A percentile compares a stretch with the other conserved stretches of the same genome.
Conservation (phyloP, 2,888 invertebrate genomes). For the Ctenicera cuprea region DNA sequence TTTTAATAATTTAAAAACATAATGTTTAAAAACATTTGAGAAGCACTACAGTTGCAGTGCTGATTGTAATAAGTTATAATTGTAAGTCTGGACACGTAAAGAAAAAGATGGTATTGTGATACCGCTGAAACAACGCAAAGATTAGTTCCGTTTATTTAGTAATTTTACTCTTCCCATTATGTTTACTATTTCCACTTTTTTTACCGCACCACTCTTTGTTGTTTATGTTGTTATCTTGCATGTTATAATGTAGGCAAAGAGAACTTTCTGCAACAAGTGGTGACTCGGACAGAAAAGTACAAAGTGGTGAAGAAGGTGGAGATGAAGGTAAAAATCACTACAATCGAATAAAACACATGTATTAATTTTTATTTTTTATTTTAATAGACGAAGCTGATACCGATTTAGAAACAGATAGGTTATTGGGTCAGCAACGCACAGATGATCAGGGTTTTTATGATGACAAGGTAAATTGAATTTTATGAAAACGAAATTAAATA, state of each 20-base stretch:
- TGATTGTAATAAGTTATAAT: slow-evolving; percentile 7
- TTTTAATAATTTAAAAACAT: too few species aligned
- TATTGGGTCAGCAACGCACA: slow-evolving; percentile 95
- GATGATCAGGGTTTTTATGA: slow-evolving; percentile 95
- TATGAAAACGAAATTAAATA: neutral
- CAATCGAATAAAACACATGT: neutral
- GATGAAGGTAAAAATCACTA: slow-evolving; percentile 65
- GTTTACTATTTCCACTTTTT: neutral
- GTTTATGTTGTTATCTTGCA: neutral
- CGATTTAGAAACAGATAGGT: slow-evolving; percentile 96
- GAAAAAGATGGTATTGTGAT: neutral
- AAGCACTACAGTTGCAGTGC: neutral
- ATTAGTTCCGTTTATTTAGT: too few species aligned
- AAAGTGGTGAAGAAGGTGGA: slow-evolving; percentile 81
- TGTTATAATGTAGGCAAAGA: slow-evolving; percentile 73
- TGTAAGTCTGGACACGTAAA: too few species aligned
- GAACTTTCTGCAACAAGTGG: slow-evolving; percentile 74
- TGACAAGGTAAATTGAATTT: slow-evolving; percentile 80
- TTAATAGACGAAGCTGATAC: slow-evolving; percentile 91
- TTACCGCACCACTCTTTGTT: neutral
- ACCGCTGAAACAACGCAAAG: too few species aligned
- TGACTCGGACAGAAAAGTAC: slow-evolving; percentile 80
- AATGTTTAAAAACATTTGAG: too few species aligned
- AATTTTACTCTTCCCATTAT: too few species aligned
- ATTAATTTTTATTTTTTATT: slow-evolving; percentile 18